phyloP scores from a whole-genome alignment of 2,888 invertebrate genomes.

The Hypsopygia costalis region DNA sequence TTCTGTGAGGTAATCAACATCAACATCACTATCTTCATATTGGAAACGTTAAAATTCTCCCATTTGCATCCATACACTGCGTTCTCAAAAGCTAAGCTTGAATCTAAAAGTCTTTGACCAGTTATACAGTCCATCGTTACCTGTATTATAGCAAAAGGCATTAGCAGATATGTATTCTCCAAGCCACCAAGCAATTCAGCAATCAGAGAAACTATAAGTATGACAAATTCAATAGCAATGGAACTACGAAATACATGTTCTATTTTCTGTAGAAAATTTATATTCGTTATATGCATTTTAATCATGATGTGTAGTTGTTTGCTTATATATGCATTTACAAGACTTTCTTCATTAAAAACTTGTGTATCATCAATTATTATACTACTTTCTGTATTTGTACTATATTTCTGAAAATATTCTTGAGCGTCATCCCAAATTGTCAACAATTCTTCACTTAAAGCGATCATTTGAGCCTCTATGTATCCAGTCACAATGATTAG shows the following conservation, averaged over 20 bases:
- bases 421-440: slow-evolving; percentile 41
- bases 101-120: slow-evolving; percentile 53
- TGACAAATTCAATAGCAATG: slow-evolving; percentile 41
- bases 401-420: slow-evolving; percentile 11
- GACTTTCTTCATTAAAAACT: slow-evolving; percentile 16
- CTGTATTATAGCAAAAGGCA: slow-evolving; percentile 42
- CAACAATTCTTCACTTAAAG: slow-evolving; percentile 41
- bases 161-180: slow-evolving; percentile 45
- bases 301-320: slow-evolving; percentile 31
- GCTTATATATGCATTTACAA: slow-evolving; percentile 35
- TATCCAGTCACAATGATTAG: slow-evolving; percentile 43
- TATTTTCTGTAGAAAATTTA: slow-evolving; percentile 31
- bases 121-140: slow-evolving; percentile 47
- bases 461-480: slow-evolving; percentile 47
- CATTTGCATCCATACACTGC: slow-evolving; percentile 53
- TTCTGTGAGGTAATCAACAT: slow-evolving; percentile 51
- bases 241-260: slow-evolving; percentile 40
- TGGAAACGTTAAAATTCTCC: slow-evolving; percentile 49
- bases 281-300: slow-evolving; percentile 35
- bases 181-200: slow-evolving; percentile 48
- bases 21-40: slow-evolving; percentile 44
- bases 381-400: neutral
- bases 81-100: slow-evolving; percentile 35
- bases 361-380: neutral
- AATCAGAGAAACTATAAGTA: slow-evolving; percentile 38